phyloP scores from a whole-genome alignment of 2,888 invertebrate species.

The Eupithecia exiguata region DNA sequence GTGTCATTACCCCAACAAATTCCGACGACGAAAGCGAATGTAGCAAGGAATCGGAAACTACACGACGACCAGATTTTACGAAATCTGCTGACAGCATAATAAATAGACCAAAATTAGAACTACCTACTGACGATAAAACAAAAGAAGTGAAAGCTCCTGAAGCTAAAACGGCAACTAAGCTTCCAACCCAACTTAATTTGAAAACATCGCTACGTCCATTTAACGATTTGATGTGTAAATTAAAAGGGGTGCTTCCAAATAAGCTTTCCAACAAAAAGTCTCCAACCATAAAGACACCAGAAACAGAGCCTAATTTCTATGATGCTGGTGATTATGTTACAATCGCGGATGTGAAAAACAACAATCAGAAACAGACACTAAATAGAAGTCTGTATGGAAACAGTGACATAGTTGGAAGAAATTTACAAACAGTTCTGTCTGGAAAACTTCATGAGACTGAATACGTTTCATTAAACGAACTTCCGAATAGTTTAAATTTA shows the following conservation, averaged over 20 bases:
- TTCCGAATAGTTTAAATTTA: constrained; percentile 84
- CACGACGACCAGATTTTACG: constrained; percentile 39
- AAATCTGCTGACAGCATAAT: constrained; percentile 44
- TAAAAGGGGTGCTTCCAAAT: constrained; percentile 86
- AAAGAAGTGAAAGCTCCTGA: constrained; percentile 63
- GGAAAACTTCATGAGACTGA: constrained; percentile 87
- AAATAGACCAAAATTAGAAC: constrained; percentile 72
- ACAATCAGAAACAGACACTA: constrained; percentile 85
- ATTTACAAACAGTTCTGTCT: constrained; percentile 84
- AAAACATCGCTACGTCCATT: constrained; percentile 84
- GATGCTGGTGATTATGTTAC: constrained; percentile 93
- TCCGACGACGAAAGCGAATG: constrained; percentile 92
- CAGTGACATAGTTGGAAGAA: constrained; percentile 87
- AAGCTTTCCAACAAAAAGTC: constrained; percentile 80
- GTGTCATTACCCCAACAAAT: constrained; percentile 93
- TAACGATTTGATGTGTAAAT: constrained; percentile 88
- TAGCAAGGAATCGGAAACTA: constrained; percentile 62
- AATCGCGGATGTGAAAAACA: constrained; percentile 91
- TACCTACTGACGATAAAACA: constrained; percentile 66
- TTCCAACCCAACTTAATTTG: constrained; percentile 61
- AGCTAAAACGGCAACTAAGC: constrained; percentile 53
- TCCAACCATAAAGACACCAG: constrained; percentile 74
- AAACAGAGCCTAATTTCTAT: constrained; percentile 75
- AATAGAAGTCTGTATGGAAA: constrained; percentile 84
- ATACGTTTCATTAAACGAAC: constrained; percentile 91